Conservation (phyloP, 1,140 invertebrate genomes). For the Asbolus verrucosus region DNA sequence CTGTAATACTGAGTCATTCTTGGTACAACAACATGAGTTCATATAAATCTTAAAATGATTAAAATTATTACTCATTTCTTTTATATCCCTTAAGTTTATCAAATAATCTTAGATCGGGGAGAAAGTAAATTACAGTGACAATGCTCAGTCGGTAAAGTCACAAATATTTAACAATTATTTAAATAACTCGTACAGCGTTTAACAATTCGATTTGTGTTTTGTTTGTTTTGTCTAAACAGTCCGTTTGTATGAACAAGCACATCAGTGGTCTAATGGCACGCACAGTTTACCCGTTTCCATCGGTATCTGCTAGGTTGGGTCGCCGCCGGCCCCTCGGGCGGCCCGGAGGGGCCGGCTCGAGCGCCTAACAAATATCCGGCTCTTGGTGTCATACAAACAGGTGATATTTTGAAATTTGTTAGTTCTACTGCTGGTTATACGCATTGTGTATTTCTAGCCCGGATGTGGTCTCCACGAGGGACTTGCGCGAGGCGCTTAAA, state of each 20-base stretch:
- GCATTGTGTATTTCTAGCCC: conserved; percentile 63
- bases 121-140: conserved; percentile 19
- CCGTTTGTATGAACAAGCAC: conserved; percentile 19
- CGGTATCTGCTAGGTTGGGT: no score
- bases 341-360: conserved; percentile 1
- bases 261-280: no score
- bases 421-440: conserved; percentile 55
- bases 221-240: conserved; percentile 33
- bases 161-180: conserved; percentile 47
- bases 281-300: no score
- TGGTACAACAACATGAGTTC: conserved; percentile 43
- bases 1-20: conserved; percentile 49
- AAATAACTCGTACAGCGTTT: conserved; percentile 44
- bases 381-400: conserved; percentile 8
- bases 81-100: conserved; percentile 12
- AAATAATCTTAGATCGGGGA: conserved; percentile 11
- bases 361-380: background rate
- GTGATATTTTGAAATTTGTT: conserved; percentile 29
- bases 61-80: background rate
- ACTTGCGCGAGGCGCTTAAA: conserved; percentile 64
- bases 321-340: no score
- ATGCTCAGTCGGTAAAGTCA: conserved; percentile 28
- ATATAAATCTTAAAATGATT: conserved; percentile 6
- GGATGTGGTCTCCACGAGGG: conserved; percentile 61
- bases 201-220: conserved; percentile 46